These are phyloP conservation scores for Amphibalanus amphitrite DNA, from an alignment of 1,140 invertebrate species.

Conservation along the genomic window DNA sequence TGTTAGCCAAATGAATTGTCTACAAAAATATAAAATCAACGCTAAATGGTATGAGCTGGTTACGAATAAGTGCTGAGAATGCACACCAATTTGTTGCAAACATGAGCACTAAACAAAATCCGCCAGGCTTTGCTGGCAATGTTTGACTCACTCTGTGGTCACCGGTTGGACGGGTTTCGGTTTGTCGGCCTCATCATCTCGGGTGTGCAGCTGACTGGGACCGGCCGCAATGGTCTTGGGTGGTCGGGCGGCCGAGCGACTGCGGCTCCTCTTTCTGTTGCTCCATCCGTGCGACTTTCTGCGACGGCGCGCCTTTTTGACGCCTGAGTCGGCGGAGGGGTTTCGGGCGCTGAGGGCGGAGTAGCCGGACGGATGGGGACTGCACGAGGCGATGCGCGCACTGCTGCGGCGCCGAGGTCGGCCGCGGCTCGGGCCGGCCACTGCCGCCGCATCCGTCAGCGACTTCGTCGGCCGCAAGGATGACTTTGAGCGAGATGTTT, in stretches of 20 bases:
- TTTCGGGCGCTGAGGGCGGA: not conserved
- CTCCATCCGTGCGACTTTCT: no score
- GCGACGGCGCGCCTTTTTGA: not conserved
- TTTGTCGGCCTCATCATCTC: not conserved
- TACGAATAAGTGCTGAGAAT: no score
- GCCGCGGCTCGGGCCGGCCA: no score
- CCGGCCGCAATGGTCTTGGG: not conserved
- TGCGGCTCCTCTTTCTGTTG: not conserved
- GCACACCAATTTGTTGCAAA: no score
- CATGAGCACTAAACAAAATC: no score
- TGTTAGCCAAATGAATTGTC: no score
- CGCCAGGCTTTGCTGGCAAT: no score
- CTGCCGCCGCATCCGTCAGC: no score
- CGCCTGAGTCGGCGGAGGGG: not conserved
- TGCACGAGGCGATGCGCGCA: not conserved
- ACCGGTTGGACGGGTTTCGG: not conserved
- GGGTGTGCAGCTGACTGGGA: not conserved
- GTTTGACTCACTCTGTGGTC: not conserved
- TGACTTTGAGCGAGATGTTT: not conserved
- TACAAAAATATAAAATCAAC: no score
- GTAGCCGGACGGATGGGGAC: not conserved
- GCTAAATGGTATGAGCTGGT: no score
- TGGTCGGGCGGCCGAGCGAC: not conserved
- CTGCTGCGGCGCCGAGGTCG: not conserved
- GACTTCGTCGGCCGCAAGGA: not conserved